A percentile compares a stretch with the other conserved stretches of the same genome.
Conservation (phyloP, 2,113 vertebrate genomes). For the Antechinus flavipes region DNA sequence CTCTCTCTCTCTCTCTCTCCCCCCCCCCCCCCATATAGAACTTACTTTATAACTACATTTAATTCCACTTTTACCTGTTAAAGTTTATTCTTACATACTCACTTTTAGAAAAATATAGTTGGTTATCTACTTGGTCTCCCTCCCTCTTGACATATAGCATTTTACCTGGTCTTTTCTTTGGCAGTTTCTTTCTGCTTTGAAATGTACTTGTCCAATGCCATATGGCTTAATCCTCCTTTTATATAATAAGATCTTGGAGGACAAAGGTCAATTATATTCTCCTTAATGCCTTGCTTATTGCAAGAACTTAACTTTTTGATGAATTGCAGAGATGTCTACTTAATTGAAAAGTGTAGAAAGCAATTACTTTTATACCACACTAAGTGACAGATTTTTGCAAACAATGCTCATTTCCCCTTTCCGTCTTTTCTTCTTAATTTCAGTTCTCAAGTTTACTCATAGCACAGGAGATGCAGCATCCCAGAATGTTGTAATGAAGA, state of each 20-base stretch:
- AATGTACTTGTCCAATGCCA: background rate
- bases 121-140: background rate
- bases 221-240: background rate
- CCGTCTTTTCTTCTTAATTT: conserved; percentile 13
- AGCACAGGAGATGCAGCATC: background rate
- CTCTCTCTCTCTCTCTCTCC: too few species aligned
- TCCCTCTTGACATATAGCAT: background rate
- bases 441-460: background rate
- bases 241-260: background rate
- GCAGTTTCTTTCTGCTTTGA: background rate
- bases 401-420: conserved; percentile 33
- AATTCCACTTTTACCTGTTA: background rate
- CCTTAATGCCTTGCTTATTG: background rate
- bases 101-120: background rate
- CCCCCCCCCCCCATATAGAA: too few species aligned
- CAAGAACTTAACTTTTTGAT: background rate
- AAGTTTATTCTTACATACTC: background rate
- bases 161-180: background rate
- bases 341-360: background rate
- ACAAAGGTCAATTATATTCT: background rate
- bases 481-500: background rate
- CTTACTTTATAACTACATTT: background rate
- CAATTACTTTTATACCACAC: background rate
- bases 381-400: background rate
- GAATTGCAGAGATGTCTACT: conserved; percentile 16